A percentile compares a stretch with the other conserved stretches of the same genome.
Evolutionary conservation across 1,140 invertebrate species (phyloP).

Genomic region (Pseudomyrmex flavicornis): DNA sequence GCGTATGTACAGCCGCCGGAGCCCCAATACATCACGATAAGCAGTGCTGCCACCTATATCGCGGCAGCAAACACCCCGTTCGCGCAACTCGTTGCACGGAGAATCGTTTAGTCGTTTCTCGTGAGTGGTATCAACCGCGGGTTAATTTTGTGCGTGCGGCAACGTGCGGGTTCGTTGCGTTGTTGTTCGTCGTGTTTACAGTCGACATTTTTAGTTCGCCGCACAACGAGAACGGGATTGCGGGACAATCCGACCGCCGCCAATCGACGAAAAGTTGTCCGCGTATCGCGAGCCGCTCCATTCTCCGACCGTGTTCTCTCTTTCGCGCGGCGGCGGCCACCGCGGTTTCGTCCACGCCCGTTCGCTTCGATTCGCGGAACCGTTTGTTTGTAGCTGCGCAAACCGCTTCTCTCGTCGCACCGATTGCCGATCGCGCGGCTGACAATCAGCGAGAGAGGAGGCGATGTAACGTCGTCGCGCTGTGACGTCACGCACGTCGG

Average conservation of each 20-base stretch:
- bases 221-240: not conserved
- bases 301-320: constrained; percentile 60
- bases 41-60: constrained; percentile 73
- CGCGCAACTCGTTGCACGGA: constrained; percentile 79
- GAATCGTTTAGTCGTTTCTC: constrained; percentile 81
- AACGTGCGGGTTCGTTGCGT: constrained; percentile 33
- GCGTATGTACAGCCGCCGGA: constrained; percentile 71
- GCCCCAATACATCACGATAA: constrained; percentile 66
- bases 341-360: constrained; percentile 65
- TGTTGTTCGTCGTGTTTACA: not conserved
- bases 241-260: constrained; percentile 3
- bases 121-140: constrained; percentile 77
- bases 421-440: constrained; percentile 72
- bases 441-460: constrained; percentile 78
- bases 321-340: constrained; percentile 51
- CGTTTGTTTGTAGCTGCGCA: constrained; percentile 44
- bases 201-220: not conserved
- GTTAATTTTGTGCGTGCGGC: constrained; percentile 75
- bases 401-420: not conserved
- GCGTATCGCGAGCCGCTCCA: not conserved
- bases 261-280: not conserved
- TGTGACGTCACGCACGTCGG: constrained; percentile 81
- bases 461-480: constrained; percentile 82
- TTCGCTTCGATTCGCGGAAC: constrained; percentile 57
- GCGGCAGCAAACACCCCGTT: constrained; percentile 57